Evolutionary conservation across 1,140 invertebrate genomes (phyloP), one percentile per base, ranked within the genome.

Genomic region (Asbolus verrucosus): DNA sequence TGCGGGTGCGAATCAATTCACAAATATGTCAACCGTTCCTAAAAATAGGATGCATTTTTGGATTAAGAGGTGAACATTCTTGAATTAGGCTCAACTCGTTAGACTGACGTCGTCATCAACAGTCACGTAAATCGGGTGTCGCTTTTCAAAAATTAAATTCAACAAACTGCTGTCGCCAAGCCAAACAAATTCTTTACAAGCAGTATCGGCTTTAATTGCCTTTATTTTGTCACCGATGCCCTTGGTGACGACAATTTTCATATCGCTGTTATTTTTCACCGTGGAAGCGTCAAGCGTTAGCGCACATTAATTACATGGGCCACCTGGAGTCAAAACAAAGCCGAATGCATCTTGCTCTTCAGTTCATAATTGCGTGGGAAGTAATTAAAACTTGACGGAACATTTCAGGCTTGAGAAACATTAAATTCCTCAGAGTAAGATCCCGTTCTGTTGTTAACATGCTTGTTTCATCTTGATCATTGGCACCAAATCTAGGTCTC

Each of bases 31-130:
- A 14, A n/a, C 11, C 9, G n/a, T 4, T 24, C 11, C 46, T 54
- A 54, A 24, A 54, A 54, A 54, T 54, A 54, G 16, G 21, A 27
- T 3, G 21, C 19, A 50, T 54, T 54, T 54, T 54, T 54, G 21
- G 46, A 54, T 54, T 14, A 21, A 50, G 33, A 36, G 33, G 33
- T 36, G 33, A 54, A 54, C 19, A 54, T 54, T 54, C 46, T 54
- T 54, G 46, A 54, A 54, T 54, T 54, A 54, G 46, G 27, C 19
- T 54, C 46, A 54, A 54, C 18, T 54, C 46, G 46, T 54, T 46
- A 46, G 41, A 19, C 41, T 54, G 46, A 54, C 46, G 46, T 54
- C 46, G 15, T 46, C 46, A 54, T 54, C 21, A 54, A 9, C 6
- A 16, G 11, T 46, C 14, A 6, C 27, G 27, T 30, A 30, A 36